phyloP scores from a whole-genome alignment of 2,113 vertebrate genomes.

The Azemiops feae region DNA sequence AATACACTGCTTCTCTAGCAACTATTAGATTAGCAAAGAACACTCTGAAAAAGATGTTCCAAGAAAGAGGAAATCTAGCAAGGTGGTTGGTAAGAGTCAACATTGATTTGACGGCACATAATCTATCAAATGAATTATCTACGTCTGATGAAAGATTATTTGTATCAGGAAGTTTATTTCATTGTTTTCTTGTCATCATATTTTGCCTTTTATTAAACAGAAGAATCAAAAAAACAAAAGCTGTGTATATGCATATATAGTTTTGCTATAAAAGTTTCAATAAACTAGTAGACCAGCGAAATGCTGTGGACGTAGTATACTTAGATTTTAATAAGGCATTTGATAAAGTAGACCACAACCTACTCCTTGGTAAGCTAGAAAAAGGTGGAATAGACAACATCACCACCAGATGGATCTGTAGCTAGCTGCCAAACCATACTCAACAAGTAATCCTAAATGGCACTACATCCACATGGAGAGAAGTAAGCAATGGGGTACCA shows the following conservation, averaged over 20 bases:
- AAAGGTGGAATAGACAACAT: too few species aligned
- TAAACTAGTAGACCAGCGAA: too few species aligned
- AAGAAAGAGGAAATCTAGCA: background rate
- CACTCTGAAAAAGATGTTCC: background rate
- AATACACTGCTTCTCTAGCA: background rate
- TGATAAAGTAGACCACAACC: too few species aligned
- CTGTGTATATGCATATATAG: background rate
- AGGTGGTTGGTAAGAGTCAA: background rate
- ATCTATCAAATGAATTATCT: background rate
- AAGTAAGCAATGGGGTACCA: too few species aligned
- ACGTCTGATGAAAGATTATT: background rate
- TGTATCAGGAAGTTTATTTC: background rate
- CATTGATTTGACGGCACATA: background rate
- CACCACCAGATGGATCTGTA: too few species aligned
- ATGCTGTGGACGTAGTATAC: too few species aligned
- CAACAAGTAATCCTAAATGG: too few species aligned
- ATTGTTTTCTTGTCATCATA: background rate
- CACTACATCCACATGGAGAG: too few species aligned
- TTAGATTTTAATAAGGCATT: too few species aligned
- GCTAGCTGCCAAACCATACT: too few species aligned
- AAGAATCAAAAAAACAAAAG: too few species aligned
- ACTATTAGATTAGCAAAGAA: background rate
- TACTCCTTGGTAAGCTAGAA: too few species aligned
- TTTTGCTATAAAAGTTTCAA: background rate
- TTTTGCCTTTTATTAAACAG: background rate